Conservation (phyloP, 2,113 vertebrate species). For the Chamaea fasciata region DNA sequence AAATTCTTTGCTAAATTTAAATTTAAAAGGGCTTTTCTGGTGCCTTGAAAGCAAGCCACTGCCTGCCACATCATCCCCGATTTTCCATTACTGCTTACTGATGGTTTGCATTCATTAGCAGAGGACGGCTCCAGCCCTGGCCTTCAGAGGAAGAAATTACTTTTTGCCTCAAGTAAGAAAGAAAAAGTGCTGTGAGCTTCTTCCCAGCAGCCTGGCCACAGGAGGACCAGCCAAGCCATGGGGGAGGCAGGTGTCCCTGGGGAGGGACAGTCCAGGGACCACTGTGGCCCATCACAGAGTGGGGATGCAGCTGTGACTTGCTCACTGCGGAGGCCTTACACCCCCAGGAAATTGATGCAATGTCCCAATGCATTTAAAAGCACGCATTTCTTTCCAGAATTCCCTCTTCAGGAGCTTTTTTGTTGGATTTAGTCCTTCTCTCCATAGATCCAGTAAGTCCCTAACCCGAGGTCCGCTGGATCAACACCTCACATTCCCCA, state of each 20-base stretch:
- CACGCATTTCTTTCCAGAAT: not conserved
- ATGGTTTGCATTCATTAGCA: not conserved
- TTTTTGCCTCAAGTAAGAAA: not conserved
- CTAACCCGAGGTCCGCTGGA: fast-evolving
- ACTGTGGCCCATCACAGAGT: not conserved
- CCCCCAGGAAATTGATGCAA: not conserved
- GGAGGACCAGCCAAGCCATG: not conserved
- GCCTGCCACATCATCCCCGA: not conserved
- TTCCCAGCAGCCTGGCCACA: not conserved
- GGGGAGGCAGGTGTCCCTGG: not conserved
- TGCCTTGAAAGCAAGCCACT: not conserved
- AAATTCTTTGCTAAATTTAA: conserved; percentile 7
- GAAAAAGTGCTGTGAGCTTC: not conserved
- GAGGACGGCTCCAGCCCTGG: not conserved
- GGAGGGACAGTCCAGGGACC: not conserved
- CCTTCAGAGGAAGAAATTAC: not conserved
- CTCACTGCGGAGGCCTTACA: not conserved
- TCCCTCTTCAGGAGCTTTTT: not conserved
- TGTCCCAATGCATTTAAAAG: not conserved
- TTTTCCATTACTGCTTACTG: conserved; percentile 30
- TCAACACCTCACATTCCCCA: fast-evolving
- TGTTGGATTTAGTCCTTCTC: not conserved
- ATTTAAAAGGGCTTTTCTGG: not conserved
- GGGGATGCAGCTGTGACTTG: not conserved
- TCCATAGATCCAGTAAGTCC: not conserved